Conservation (phyloP, 1,140 invertebrate species). For the Macrostomum lignano region DNA sequence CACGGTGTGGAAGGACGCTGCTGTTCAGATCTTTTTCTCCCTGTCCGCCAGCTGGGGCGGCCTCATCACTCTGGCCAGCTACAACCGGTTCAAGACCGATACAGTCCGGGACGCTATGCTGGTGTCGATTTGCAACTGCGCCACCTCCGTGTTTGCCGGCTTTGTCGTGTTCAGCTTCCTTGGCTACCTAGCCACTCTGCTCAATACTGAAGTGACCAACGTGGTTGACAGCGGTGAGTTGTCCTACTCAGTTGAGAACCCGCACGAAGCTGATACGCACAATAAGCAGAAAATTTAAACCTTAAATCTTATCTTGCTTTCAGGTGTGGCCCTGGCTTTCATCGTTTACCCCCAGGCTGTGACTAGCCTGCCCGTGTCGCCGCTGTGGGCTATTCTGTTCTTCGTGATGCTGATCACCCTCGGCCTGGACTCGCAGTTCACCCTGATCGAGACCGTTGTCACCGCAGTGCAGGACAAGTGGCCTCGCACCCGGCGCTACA, state of each 20-base stretch:
- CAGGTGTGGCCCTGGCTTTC: conserved; percentile 47
- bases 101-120: conserved; percentile 57
- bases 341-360: conserved; percentile 60
- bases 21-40: conserved; percentile 52
- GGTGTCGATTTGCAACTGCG: conserved; percentile 39
- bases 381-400: conserved; percentile 52
- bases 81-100: conserved; percentile 49
- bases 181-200: conserved; percentile 53
- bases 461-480: neutral
- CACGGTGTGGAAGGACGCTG: conserved; percentile 50
- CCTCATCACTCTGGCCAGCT: conserved; percentile 38
- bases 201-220: conserved; percentile 3
- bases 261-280: too few relatives aligned
- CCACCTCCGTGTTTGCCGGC: conserved; percentile 44
- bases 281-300: too few relatives aligned
- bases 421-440: conserved; percentile 17
- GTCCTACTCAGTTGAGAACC: too few relatives aligned
- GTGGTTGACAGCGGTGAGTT: too few relatives aligned
- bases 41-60: conserved; percentile 50
- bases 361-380: conserved; percentile 43
- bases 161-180: conserved; percentile 89
- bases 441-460: neutral
- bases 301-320: too few relatives aligned
- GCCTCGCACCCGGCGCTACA: neutral
- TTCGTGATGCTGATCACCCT: conserved; percentile 35